Conservation (phyloP, 2,797 vertebrate species). For the Etheostoma perlongum region DNA sequence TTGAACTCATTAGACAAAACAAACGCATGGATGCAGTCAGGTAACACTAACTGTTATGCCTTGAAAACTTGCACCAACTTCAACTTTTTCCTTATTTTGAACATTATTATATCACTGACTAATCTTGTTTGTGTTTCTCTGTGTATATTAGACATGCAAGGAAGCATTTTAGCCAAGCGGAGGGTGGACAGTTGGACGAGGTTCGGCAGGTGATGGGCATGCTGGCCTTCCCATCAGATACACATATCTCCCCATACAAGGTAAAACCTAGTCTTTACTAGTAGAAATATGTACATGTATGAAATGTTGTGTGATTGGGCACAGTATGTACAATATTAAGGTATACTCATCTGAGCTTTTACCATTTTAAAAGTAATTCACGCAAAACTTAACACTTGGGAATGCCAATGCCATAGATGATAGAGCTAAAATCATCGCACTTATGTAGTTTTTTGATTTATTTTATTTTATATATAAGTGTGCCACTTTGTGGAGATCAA, state of each 20-base stretch:
- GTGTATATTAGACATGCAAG: conserved; percentile 91
- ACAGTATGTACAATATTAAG: no score
- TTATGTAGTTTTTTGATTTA: background rate
- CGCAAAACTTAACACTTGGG: background rate
- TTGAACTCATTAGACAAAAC: conserved; percentile 98
- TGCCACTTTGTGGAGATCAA: background rate
- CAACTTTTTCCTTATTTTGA: background rate
- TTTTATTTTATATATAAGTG: background rate
- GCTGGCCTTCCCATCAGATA: conserved; percentile 99
- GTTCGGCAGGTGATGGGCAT: conserved; percentile 99
- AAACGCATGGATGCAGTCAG: conserved; percentile 99
- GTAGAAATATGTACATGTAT: background rate
- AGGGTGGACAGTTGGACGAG: conserved; percentile 97
- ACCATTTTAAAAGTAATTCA: background rate
- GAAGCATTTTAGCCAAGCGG: conserved; percentile 99
- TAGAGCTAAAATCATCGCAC: background rate
- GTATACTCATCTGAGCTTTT: background rate
- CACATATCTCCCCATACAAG: conserved; percentile 99
- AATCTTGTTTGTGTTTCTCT: conserved; percentile 24
- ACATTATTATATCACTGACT: background rate
- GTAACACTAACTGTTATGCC: conserved; percentile 74
- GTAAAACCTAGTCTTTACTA: conserved; percentile 71
- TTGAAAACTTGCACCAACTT: rapidly evolving
- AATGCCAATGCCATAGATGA: background rate
- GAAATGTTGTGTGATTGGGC: background rate